Evolutionary conservation across 2,797 vertebrate genomes (phyloP).

Genomic region (Acanthurus tractus): DNA sequence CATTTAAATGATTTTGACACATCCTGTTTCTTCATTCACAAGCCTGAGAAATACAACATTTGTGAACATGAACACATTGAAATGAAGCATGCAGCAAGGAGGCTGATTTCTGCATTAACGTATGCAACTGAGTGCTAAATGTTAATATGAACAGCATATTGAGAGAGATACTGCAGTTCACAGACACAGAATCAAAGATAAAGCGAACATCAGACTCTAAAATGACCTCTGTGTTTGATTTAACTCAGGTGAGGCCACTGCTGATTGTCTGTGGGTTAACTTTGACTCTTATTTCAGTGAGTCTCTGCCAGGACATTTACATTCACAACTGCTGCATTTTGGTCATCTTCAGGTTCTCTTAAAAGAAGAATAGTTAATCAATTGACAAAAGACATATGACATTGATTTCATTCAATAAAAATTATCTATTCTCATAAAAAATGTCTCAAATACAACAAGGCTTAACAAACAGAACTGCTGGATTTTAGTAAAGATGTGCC

Average conservation of each 20-base stretch:
- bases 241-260: neutral
- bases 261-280: neutral
- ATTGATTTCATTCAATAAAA: too few relatives aligned
- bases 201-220: neutral
- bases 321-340: too few relatives aligned
- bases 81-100: conserved; percentile 6
- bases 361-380: too few relatives aligned
- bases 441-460: too few relatives aligned
- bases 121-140: neutral
- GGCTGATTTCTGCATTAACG: neutral
- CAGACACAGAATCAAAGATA: neutral
- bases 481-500: too few relatives aligned
- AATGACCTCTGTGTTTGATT: neutral
- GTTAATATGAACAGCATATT: neutral
- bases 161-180: neutral
- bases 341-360: too few relatives aligned
- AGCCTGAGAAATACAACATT: neutral
- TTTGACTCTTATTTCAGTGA: neutral
- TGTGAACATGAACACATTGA: neutral
- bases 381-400: too few relatives aligned
- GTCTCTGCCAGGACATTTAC: too few relatives aligned
- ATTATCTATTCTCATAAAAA: too few relatives aligned
- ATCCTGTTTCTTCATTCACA: neutral
- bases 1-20: neutral
- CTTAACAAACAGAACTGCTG: too few relatives aligned